Base-by-base conservation (phyloP, 2,113 vertebrate species). In the Glareola pratincola region DNA sequence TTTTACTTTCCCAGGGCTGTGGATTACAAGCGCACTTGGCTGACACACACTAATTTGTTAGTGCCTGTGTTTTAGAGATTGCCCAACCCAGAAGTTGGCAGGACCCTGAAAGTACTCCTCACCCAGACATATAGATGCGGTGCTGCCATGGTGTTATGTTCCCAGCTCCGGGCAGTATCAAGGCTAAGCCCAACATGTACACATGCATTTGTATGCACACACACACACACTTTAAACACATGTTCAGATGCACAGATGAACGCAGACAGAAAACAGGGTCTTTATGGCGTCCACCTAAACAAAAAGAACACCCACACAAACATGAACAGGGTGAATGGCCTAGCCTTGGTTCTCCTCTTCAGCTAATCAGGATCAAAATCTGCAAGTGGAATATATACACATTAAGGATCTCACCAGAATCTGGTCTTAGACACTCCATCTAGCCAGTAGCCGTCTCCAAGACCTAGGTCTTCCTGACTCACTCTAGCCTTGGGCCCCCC, bases 171-270 rank as follows among this genome's bases (percentile, higher is more conserved):
- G 59, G 22, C 18, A 62, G 5, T 4, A 12, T 18, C 32, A 74
- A 83, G 27, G 8, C 26, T 68, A 63, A 73, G 29, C 11, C 10
- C 2, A 23, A n/a, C 8, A 23, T 1, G 9, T 34, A 29, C 27
- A 54, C 4, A 2, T 26, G 29, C 0, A 0, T 27, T 32, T 4
- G 0, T 18, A 26, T 47, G 14, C 51, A 17, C 26, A 48, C 26
- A 74, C 12, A 41, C 2, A 36, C 14, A 30, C 6, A 13, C 27
- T 59, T 47, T 22, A 64, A 79, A 56, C 9, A 34, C 39, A 15
- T 11, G n/a, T 9, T 19, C 14, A 11, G 29, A n/a, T 9, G 30
- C 21, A 23, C 0, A 3, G 37, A 78, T 43, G 8, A 21, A 34
- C 15, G 21, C 7, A 62, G 17, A 32, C 10, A 80, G 24, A 75